A percentile compares a stretch with the other conserved stretches of the same genome.
phyloP scores from a whole-genome alignment of 2,113 vertebrate genomes.

The Peucedramus taeniatus region DNA sequence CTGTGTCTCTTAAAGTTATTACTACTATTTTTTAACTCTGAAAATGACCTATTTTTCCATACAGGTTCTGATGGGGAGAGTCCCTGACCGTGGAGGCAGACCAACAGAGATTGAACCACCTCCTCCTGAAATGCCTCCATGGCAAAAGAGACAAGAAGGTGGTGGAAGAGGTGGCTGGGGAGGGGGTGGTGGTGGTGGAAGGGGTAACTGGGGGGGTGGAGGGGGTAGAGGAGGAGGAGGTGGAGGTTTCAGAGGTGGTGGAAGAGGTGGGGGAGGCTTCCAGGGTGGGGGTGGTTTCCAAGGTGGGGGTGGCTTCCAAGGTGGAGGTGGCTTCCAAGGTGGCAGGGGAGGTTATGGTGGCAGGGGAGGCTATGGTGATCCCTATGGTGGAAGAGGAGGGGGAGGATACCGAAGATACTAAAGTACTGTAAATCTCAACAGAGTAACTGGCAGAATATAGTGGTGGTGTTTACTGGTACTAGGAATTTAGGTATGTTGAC shows the following conservation, averaged over 20 bases:
- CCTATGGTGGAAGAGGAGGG: slow-evolving; percentile 45
- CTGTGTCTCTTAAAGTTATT: background rate
- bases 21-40: background rate
- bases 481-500: background rate
- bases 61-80: slow-evolving; percentile 93
- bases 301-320: background rate
- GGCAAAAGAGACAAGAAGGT: slow-evolving; percentile 90
- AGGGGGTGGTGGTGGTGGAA: slow-evolving; percentile 67
- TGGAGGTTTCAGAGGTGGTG: slow-evolving; percentile 43
- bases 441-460: background rate
- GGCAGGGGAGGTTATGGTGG: slow-evolving; percentile 43
- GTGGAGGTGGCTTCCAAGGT: background rate
- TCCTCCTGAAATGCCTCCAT: slow-evolving; percentile 91
- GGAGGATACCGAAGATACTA: slow-evolving; percentile 73
- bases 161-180: slow-evolving; percentile 76
- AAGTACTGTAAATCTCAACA: background rate
- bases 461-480: slow-evolving; percentile 50
- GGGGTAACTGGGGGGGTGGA: slow-evolving; percentile 55
- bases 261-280: slow-evolving; percentile 64
- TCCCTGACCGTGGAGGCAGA: slow-evolving; percentile 92
- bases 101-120: slow-evolving; percentile 91
- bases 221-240: slow-evolving; percentile 26
- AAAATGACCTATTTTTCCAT: background rate
- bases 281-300: background rate
- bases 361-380: slow-evolving; percentile 46